Base-by-base conservation (phyloP, 2,113 vertebrate species). In the Clinocottus analis region DNA sequence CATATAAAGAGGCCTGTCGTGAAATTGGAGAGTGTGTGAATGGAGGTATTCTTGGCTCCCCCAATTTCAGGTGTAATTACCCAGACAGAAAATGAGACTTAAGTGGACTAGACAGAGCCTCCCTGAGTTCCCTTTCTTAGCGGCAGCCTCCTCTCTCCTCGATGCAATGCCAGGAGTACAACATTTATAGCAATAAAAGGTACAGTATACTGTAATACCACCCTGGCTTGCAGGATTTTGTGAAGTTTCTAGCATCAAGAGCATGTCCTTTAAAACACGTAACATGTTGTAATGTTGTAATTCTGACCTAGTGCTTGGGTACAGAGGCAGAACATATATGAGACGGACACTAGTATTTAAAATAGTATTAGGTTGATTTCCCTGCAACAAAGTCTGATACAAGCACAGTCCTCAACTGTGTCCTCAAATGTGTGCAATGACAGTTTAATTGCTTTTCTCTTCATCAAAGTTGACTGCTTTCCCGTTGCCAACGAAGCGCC, bases 11-110 rank as follows among this genome's bases (percentile, higher is more conserved):
- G 7, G 64, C 58, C 31, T 31, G 65, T 29, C 37, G 73, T 87
- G 60, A 85, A 87, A 93, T 82, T 80, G 75, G 74, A 85, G 72
- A 70, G 66, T 37, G 74, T 76, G 69, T 61, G 87, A 77, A 63
- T 67, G 69, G 75, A 61, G 77, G 77, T 89, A 62, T 74, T 87
- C 88, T 67, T 33, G 69, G 81, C 79, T 81, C 81, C 51, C 66
- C 79, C 94, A 90, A 91, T 94, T 91, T 89, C 89, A 90, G 85
- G 81, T 89, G 90, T 94, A 94, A 94, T 94, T 94, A 94, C 87
- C 83, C 62, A 43, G 76, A 80, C 80, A 73, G 71, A 88, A 80
- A 82, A 89, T 63, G 63, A 81, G 82, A 83, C 69, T 82, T 92
- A 92, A 93, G 89, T 86, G 75, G 83, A 90, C 56, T 51, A 65